phyloP scores from a whole-genome alignment of 2,888 invertebrate species.

The Acanthosepion pharaonis region DNA sequence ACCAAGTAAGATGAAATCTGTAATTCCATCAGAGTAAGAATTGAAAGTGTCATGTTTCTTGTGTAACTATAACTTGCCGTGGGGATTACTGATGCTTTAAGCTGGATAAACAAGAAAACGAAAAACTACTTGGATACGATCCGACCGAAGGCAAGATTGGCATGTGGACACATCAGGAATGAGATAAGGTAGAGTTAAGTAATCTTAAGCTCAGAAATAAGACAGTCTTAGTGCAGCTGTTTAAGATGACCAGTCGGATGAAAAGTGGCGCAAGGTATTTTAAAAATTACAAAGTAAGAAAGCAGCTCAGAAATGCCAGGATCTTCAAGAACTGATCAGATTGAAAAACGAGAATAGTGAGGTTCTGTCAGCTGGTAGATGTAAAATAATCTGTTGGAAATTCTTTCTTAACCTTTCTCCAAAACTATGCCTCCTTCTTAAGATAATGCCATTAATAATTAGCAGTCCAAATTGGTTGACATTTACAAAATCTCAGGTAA shows the following conservation, averaged over 20 bases:
- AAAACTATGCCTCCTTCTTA: background rate
- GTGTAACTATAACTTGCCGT: background rate
- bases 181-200: background rate
- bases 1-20: background rate
- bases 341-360: too few species aligned
- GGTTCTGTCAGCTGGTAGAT: background rate
- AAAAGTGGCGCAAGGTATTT: background rate
- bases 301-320: background rate
- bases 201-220: background rate
- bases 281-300: background rate
- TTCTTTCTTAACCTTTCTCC: background rate
- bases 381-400: background rate
- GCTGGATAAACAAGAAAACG: background rate
- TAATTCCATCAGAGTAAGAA: background rate
- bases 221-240: background rate
- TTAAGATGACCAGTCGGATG: background rate
- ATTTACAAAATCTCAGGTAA: background rate
- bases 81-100: background rate
- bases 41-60: background rate
- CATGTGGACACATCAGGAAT: background rate
- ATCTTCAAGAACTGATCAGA: background rate
- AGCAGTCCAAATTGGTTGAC: background rate
- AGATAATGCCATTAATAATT: background rate
- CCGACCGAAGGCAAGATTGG: background rate
- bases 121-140: background rate